A percentile compares a stretch with the other conserved stretches of the same genome.
Conservation (phyloP, 2,113 vertebrate species). For the Pica pica region DNA sequence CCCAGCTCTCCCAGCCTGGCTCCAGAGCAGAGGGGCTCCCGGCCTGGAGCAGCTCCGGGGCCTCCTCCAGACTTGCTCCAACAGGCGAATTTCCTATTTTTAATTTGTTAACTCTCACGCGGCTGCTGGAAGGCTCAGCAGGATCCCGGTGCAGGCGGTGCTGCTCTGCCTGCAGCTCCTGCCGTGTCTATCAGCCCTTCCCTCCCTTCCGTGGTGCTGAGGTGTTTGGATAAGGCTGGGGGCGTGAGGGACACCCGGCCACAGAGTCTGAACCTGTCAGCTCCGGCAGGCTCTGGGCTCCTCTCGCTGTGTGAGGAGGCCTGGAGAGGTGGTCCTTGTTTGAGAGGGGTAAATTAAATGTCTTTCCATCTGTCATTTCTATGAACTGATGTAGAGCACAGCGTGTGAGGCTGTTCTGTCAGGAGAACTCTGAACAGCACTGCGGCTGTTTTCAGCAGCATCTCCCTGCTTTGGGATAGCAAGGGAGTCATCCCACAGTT, state of each 20-base stretch:
- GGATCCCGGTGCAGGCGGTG: rapidly evolving
- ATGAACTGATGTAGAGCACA: not conserved
- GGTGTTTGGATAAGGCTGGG: rapidly evolving
- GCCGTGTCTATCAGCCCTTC: not conserved
- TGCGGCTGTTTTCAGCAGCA: rapidly evolving
- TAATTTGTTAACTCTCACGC: rapidly evolving
- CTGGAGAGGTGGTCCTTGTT: not conserved
- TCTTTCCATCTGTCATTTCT: not conserved
- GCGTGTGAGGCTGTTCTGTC: rapidly evolving
- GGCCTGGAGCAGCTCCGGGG: rapidly evolving
- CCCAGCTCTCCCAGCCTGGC: not conserved
- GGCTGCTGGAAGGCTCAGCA: rapidly evolving
- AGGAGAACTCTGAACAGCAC: rapidly evolving
- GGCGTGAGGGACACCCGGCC: rapidly evolving
- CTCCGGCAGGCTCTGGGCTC: not conserved
- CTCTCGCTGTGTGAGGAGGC: not conserved
- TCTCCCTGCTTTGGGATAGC: not conserved
- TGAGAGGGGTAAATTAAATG: not conserved
- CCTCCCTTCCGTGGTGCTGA: rapidly evolving
- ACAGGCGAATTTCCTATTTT: rapidly evolving
- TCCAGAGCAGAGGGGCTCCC: not conserved
- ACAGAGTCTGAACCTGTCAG: not conserved
- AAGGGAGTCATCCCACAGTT: not conserved
- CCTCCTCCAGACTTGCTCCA: rapidly evolving
- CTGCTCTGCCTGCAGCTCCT: not conserved